Evolutionary conservation across 1,140 invertebrate species (phyloP), one percentile per base, ranked within the genome.

Genomic region (Chymomyza costata): DNA sequence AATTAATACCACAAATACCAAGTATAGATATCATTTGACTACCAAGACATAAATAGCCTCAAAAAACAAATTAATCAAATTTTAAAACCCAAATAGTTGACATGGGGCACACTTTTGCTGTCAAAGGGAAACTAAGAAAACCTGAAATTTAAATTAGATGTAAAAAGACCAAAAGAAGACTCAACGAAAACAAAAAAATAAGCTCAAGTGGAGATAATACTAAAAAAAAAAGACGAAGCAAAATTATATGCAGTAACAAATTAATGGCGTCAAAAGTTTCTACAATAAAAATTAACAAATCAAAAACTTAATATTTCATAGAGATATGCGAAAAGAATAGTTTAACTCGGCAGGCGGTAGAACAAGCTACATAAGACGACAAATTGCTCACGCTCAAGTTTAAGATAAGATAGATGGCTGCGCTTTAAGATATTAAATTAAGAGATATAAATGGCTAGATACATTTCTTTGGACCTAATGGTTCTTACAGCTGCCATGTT

Each of bases 171-270:
- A 62, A 58, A 62, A 47, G 30, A 46, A 51, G 34, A 41, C 34
- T 41, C 43, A 43, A 19, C 30, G 7, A 37, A 31, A 28, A 49
- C 43, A 38, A 38, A 56, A 63, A 43, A 52, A 34, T 10, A 61
- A 63, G n/a, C n/a, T 19, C 16, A 35, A 39, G 34, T 34, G 39
- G 32, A 48, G 31, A 31, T 15, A 49, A 39, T 34, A 37, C 13
- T 6, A 16, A 34, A 15, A 32, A 56, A 34, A 53, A 30, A 45
- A 56, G 15, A 19, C 8, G 44, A 51, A 54, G 63, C 58, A 73
- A 73, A n/a, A 73, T 73, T 73, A 73, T 67, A 65, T 58, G 53
- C 73, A 48, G 59, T 65, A 68, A 55, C 65, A 80, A 80, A 80
- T 80, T 73, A 68, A 73, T 80, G 64, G 68, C 55, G 63, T 65